Evolutionary conservation across 2,888 invertebrate genomes (phyloP), one percentile per base, ranked within the genome.

Genomic region (Eucriotettix oculatus): DNA sequence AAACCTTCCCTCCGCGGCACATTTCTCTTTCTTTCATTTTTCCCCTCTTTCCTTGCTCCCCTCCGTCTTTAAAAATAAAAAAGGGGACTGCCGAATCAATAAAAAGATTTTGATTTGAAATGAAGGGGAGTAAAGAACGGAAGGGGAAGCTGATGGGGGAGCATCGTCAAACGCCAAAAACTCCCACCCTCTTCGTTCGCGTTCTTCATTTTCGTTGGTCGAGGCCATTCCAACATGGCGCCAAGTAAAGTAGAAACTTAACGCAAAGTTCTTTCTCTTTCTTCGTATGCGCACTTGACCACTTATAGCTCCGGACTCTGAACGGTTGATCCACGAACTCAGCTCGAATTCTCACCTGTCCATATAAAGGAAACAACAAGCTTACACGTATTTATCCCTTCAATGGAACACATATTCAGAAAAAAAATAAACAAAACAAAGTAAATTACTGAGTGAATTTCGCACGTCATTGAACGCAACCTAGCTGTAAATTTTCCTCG

Each of bases 171-270:
- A 42, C 42, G 14, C 41, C 40, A 29, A 56, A 42, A 56, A 29
- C 56, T 56, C n/a, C 41, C 14, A n/a, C 54, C 29, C 54, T 17
- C 54, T 17, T 29, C 56, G 42, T 53, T 62, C 58, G 56, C 62
- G 60, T 60, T 60, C 62, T 62, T 62, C 58, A 58, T 62, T 62
- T 62, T 62, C 60, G 62, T 62, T 60, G 62, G 60, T 56, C 54
- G 60, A 60, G 59, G 56, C 59, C 59, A 60, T 56, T 56, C 52
- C 59, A 60, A 60, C 56, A 60, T 60, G 59, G 59, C 59, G 59
- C 52, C 56, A 42, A 43, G 56, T 44, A 60, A 56, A 42, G n/a
- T 41, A 57, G 17, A 29, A 29, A 29, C 29, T 29, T 29, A 29
- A 29, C 29, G 29, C 29, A 29, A 29, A 58, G 53, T 58, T 29